Base-by-base conservation (phyloP, 2,113 vertebrate species). In the Carlito syrichta region DNA sequence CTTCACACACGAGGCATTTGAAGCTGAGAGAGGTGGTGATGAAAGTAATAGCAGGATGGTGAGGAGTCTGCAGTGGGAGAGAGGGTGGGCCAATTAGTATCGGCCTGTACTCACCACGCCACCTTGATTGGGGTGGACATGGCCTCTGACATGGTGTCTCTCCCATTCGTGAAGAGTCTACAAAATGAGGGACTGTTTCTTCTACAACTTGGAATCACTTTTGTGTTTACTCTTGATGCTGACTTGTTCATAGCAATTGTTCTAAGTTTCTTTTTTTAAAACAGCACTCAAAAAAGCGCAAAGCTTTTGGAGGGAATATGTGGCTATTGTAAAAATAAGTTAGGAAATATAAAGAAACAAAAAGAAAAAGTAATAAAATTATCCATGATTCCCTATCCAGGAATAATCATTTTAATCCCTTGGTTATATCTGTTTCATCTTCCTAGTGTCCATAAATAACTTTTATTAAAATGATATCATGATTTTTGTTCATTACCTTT, bases 351-450 rank as follows among this genome's bases (percentile, higher is more conserved):
- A 95, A 30, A 82, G 43, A 58, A 86, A 6, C 8, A 58, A 86
- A 27, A 74, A 86, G 50, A 56, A 27, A 43, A 50, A 85, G 79
- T 8, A 58, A 58, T 83, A 40, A 85, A 96, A 56, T 73, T 30
- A 74, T 23, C 22, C n/a, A 30, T 68, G 23, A 62, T 68, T 84
- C 27, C 35, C 23, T 76, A 58, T 30, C 52, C 27, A 73, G 40
- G 25, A 71, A 96, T 68, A 95, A 71, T 4, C 35, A 83, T 89
- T 82, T 94, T 76, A 85, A 89, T 50, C 16, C 25, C 12, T 82
- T 71, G 27, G 5, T 93, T 89, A 50, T 27, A 93, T 69, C 22
- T 45, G 83, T 71, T 78, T 56, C 83, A 12, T 63, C 8, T 17
- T 69, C 76, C 78, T 25, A 20, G 30, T 86, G 81, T 32, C 23